phyloP scores from a whole-genome alignment of 2,888 invertebrate genomes.

The Sinotaia quadrata region DNA sequence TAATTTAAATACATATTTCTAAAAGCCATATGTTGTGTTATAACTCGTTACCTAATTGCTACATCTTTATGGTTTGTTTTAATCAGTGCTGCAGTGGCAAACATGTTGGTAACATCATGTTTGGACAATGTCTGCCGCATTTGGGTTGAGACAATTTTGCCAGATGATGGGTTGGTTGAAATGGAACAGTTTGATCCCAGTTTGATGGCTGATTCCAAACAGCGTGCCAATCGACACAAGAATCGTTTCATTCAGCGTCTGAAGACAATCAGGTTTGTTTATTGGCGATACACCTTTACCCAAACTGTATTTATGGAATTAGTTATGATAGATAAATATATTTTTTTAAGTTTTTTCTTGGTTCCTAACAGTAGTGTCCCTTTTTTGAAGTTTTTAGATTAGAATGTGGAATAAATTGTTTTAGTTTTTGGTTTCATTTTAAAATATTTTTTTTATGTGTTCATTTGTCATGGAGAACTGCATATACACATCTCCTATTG shows the following conservation, averaged over 20 bases:
- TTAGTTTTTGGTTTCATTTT: too few relatives aligned
- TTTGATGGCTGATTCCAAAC: slow-evolving; percentile 75
- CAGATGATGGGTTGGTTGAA: slow-evolving; percentile 86
- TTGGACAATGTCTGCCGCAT: slow-evolving; percentile 98
- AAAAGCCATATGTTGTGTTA: too few relatives aligned
- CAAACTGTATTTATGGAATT: too few relatives aligned
- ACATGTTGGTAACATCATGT: slow-evolving; percentile 98
- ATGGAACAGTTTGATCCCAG: slow-evolving; percentile 76
- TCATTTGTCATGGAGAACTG: too few relatives aligned
- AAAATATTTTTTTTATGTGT: too few relatives aligned
- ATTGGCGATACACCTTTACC: too few relatives aligned
- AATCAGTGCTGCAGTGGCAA: slow-evolving; percentile 94
- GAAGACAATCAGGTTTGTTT: slow-evolving; percentile 91
- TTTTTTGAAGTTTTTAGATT: too few relatives aligned
- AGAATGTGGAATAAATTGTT: too few relatives aligned
- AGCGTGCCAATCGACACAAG: slow-evolving; percentile 93
- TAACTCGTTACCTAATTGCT: background rate
- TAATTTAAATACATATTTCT: too few relatives aligned
- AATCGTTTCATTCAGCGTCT: slow-evolving; percentile 96
- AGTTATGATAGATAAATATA: background rate
- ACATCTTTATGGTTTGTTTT: too few relatives aligned
- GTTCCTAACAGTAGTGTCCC: too few relatives aligned
- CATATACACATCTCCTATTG: too few relatives aligned
- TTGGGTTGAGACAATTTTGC: slow-evolving; percentile 97
- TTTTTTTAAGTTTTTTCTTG: background rate